Evolutionary conservation across 2,113 vertebrate species (phyloP).

Genomic region (Cairina moschata): DNA sequence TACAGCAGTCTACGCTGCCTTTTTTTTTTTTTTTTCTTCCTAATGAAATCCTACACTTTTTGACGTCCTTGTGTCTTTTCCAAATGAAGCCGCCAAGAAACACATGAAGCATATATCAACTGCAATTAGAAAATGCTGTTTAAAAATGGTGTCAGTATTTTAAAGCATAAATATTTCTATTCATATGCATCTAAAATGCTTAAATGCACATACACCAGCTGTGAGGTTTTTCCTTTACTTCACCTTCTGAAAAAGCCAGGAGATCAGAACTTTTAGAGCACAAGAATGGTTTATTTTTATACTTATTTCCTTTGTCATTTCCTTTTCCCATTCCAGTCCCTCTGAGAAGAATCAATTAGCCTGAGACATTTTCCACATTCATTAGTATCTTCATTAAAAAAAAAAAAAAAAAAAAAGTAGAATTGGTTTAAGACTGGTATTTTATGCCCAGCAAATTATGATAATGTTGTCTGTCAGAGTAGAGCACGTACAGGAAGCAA

Average conservation of each 20-base stretch:
- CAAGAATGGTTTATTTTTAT: slow-evolving; percentile 34
- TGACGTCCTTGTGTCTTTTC: slow-evolving; percentile 42
- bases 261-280: slow-evolving; percentile 10
- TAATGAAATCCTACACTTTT: slow-evolving; percentile 5
- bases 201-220: background rate
- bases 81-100: slow-evolving; percentile 54
- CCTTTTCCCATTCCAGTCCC: slow-evolving; percentile 29
- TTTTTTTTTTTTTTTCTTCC: background rate
- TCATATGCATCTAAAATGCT: background rate
- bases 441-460: slow-evolving; percentile 10
- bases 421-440: slow-evolving; percentile 19
- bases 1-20: background rate
- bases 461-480: background rate
- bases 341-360: slow-evolving; percentile 45
- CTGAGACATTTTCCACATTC: slow-evolving; percentile 30
- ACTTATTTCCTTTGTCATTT: slow-evolving; percentile 33
- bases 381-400: slow-evolving; percentile 9
- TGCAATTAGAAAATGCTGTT: slow-evolving; percentile 41
- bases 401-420: background rate
- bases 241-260: slow-evolving; percentile 25
- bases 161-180: slow-evolving; percentile 3
- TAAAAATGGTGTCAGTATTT: slow-evolving; percentile 16
- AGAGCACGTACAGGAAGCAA: background rate
- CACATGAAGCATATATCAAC: background rate
- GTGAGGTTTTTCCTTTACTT: background rate